A percentile compares a stretch with the other conserved stretches of the same genome.
Conservation (phyloP, 2,888 invertebrate genomes). For the Euphydryas editha region DNA sequence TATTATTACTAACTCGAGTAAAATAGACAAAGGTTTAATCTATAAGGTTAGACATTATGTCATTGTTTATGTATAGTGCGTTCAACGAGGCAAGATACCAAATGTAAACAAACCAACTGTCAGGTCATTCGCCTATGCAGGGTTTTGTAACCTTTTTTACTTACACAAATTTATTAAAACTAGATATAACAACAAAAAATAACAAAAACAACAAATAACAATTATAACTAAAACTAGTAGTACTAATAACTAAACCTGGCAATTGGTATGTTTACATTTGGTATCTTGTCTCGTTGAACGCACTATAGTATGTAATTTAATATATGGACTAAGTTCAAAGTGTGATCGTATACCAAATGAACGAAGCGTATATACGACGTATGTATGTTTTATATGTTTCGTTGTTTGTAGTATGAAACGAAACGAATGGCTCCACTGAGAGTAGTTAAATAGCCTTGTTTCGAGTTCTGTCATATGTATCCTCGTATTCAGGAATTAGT, state of each 20-base stretch:
- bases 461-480: slow-evolving; percentile 50
- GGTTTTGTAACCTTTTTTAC: too few species aligned
- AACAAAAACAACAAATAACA: too few species aligned
- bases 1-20: not conserved
- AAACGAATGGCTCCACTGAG: slow-evolving; percentile 46
- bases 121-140: too few species aligned
- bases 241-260: too few species aligned
- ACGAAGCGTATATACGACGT: slow-evolving; percentile 25
- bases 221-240: too few species aligned
- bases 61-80: not conserved
- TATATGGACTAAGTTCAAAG: slow-evolving; percentile 20
- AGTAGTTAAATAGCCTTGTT: slow-evolving; percentile 49
- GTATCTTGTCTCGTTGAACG: too few species aligned
- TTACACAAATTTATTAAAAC: too few species aligned
- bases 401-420: slow-evolving; percentile 45
- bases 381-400: slow-evolving; percentile 49
- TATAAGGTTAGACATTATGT: not conserved
- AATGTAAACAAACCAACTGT: too few species aligned
- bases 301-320: slow-evolving; percentile 9
- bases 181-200: too few species aligned
- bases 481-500: slow-evolving; percentile 50
- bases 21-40: not conserved
- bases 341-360: slow-evolving; percentile 21
- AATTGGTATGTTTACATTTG: too few species aligned
- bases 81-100: too few species aligned